Conservation (phyloP, 2,888 invertebrate genomes). For the Parascotia fuliginaria region DNA sequence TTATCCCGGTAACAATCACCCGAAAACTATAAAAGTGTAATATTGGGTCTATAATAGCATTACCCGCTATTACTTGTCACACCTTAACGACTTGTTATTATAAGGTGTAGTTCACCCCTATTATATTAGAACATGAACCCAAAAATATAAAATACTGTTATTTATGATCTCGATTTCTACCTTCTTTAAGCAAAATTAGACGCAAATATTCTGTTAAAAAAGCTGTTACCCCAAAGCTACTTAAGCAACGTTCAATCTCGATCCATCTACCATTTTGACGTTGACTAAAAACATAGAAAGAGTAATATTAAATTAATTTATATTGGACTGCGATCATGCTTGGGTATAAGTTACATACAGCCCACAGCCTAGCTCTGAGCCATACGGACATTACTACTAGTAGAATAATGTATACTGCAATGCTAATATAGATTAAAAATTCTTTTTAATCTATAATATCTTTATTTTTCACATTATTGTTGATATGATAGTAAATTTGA, state of each 20-base stretch:
- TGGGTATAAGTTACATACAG: no score
- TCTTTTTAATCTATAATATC: no score
- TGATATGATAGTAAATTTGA: no score
- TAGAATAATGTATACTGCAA: no score
- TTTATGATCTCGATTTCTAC: constrained; percentile 7
- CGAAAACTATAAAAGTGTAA: neutral
- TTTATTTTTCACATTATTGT: no score
- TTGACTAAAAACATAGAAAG: constrained; percentile 17
- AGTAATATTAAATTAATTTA: constrained; percentile 10
- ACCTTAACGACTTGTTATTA: neutral
- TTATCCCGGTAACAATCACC: no score
- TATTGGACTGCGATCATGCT: no score
- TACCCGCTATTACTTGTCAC: neutral
- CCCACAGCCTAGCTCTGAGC: no score
- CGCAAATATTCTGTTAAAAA: constrained; percentile 31
- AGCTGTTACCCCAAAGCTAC: constrained; percentile 27
- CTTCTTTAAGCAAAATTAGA: constrained; percentile 24
- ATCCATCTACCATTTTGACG: constrained; percentile 33
- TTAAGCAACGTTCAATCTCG: constrained; percentile 35
- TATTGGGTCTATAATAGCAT: neutral
- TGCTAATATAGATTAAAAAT: no score
- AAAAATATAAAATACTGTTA: neutral
- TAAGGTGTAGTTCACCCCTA: neutral
- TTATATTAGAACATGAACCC: neutral
- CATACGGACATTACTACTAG: no score